phyloP scores from a whole-genome alignment of 2,113 vertebrate genomes.

The Rhinogobius similis region DNA sequence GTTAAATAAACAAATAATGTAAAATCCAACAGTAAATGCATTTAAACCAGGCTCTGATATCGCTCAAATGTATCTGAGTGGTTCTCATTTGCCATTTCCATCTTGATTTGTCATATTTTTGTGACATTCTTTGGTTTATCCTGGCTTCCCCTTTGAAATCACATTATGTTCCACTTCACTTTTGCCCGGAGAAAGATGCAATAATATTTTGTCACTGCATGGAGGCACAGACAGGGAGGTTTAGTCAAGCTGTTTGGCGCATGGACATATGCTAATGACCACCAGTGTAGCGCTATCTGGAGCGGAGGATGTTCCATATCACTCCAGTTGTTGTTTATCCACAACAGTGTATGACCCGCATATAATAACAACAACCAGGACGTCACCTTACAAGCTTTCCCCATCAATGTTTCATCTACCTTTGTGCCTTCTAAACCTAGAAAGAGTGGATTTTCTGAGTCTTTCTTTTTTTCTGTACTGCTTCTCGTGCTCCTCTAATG shows the following conservation, averaged over 20 bases:
- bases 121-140: too few species aligned
- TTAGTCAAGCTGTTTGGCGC: not conserved
- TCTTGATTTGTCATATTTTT: too few species aligned
- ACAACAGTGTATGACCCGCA: not conserved
- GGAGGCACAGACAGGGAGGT: not conserved
- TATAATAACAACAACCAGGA: constrained; percentile 4
- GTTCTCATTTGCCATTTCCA: too few species aligned
- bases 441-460: constrained; percentile 33
- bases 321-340: constrained; percentile 2
- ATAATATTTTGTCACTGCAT: not conserved
- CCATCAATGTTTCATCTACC: constrained; percentile 19
- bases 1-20: too few species aligned
- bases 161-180: too few species aligned
- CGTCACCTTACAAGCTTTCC: constrained; percentile 13
- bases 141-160: too few species aligned
- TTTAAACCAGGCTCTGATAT: too few species aligned
- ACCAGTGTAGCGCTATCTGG: not conserved
- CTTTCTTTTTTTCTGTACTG: constrained; percentile 33
- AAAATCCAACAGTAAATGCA: too few species aligned
- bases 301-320: constrained; percentile 1
- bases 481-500: constrained; percentile 34
- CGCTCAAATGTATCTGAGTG: too few species aligned
- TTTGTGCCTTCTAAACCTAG: constrained; percentile 12
- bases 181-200: not conserved
- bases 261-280: not conserved